Base-by-base conservation (phyloP, 2,113 vertebrate species). In the Poecile atricapillus region DNA sequence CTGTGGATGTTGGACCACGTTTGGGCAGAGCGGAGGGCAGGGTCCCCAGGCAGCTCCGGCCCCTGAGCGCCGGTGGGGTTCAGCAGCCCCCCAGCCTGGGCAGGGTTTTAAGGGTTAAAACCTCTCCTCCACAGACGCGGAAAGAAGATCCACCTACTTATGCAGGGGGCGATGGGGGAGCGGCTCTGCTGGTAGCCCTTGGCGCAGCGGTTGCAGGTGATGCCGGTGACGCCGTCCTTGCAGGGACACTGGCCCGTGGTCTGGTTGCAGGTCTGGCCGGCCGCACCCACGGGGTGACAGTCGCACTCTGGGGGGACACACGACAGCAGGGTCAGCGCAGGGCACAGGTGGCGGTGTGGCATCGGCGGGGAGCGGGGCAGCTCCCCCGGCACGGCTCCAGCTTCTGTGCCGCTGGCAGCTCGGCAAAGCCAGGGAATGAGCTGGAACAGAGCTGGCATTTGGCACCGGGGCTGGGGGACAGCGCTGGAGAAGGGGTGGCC, bases 111-210 rank as follows among this genome's bases (percentile, higher is more conserved):
- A 73, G 74, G 77, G 83, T 94, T 89, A 77, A 58, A 73, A 56
- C 49, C 39, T 65, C 71, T 64, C 8, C 41, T 53, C 15, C 80
- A 31, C 30, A 74, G 81, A 37, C 43, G 10, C 1, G 0, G 10
- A 69, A 55, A 39, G 59, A 86, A 68, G 21, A 89, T 96, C 74
- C 96, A 98, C 99, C 13, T 99, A 99, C 99, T 99, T 98, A 99
- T 99, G 98, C 99, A 99, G 97, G 99, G 99, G 53, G 99, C 99
- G 90, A 99, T 99, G 98, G 99, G 99, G 4, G 99, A 99, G 91
- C 99, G 99, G 98, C 99, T 99, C 97, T 99, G 99, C 98, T 99
- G 99, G 98, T 99, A 99, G 98, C 99, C 99, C 96, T 99, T 99
- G 98, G 99, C 99, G 7, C 99, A 99, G 97, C 99, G 98, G 97